These are phyloP conservation scores for Nesidiocoris tenuis DNA, from an alignment of 2,888 invertebrate genomes.

Conservation along the genomic window DNA sequence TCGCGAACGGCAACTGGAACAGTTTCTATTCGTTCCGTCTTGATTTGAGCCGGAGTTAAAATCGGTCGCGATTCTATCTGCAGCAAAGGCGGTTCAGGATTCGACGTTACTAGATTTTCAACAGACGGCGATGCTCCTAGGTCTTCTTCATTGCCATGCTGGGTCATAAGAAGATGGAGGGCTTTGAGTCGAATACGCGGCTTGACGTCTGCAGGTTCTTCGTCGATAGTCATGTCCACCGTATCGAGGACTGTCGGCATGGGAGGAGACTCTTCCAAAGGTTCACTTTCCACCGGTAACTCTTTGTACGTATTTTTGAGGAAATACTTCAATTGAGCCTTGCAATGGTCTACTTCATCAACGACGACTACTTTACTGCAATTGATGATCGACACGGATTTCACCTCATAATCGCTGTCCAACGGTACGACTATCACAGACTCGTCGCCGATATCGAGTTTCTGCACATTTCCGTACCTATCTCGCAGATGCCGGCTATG, in stretches of 20 bases:
- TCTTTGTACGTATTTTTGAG: constrained; percentile 19
- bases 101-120: not conserved
- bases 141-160: not conserved
- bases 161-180: constrained; percentile 4
- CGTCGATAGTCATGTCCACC: constrained; percentile 1
- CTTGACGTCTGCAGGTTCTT: constrained; percentile 12
- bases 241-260: constrained; percentile 1
- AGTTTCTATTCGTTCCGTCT: not conserved
- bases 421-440: constrained; percentile 22
- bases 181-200: constrained; percentile 21
- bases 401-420: constrained; percentile 10
- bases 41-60: constrained; percentile 24
- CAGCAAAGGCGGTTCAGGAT: not conserved
- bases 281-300: not conserved
- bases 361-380: constrained; percentile 4
- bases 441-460: constrained; percentile 22
- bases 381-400: not conserved
- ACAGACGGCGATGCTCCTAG: no score
- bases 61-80: not conserved
- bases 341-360: constrained; percentile 30
- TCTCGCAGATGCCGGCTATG: constrained; percentile 5
- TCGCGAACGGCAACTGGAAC: not conserved
- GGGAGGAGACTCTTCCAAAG: not conserved
- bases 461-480: constrained; percentile 26
- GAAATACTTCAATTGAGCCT: constrained; percentile 26